Conservation (phyloP, 1,140 invertebrate genomes). For the Odontomachus brunneus region DNA sequence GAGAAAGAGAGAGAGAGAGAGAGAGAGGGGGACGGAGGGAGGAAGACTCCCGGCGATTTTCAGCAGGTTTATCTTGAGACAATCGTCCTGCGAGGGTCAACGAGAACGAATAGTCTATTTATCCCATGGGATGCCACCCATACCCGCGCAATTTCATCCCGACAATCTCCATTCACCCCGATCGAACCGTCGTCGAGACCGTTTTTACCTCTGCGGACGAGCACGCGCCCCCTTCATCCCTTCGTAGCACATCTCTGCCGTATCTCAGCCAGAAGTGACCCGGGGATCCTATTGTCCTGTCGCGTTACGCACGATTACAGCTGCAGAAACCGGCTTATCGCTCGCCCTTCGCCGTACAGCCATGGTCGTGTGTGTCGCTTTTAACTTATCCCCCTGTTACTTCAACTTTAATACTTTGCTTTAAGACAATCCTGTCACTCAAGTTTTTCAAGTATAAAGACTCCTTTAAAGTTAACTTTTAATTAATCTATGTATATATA, state of each 20-base stretch:
- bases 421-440: no score
- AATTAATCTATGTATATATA: no score
- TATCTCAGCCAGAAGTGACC: not conserved
- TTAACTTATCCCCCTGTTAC: not conserved
- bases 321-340: not conserved
- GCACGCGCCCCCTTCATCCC: not conserved
- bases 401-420: not conserved
- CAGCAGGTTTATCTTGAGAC: constrained; percentile 62
- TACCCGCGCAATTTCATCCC: constrained; percentile 62
- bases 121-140: constrained; percentile 65
- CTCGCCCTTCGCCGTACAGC: not conserved
- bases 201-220: constrained; percentile 30
- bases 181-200: constrained; percentile 42
- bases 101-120: constrained; percentile 59
- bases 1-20: no score
- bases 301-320: not conserved
- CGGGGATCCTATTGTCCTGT: constrained; percentile 31
- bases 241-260: constrained; percentile 3
- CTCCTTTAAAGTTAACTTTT: no score
- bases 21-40: no score
- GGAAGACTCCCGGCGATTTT: constrained; percentile 45
- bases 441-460: no score
- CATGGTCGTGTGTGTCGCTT: not conserved
- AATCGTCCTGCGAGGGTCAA: constrained; percentile 55
- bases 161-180: constrained; percentile 64